These are phyloP conservation scores for Silurus lanzhouensis DNA, from an alignment of 2,797 vertebrate genomes.

Conservation along the genomic window DNA sequence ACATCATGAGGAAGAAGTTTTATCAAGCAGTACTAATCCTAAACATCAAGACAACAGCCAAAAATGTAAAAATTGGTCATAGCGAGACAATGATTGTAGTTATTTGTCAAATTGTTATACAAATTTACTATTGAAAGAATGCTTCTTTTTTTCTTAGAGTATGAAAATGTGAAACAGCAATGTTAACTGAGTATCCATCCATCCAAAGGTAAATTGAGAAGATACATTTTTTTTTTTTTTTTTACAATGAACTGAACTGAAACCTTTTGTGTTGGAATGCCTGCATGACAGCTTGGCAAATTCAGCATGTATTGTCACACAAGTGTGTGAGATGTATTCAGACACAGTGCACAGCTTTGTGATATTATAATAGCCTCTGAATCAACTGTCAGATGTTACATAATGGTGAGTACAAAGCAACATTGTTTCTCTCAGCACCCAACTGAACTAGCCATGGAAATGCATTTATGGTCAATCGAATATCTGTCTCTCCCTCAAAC, in stretches of 20 bases:
- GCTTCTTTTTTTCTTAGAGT: not conserved
- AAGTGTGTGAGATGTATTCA: not conserved
- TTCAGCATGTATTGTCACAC: not conserved
- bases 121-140: not conserved
- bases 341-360: not conserved
- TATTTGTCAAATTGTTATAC: not conserved
- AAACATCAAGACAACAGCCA: not conserved
- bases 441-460: not conserved
- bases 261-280: not conserved
- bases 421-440: not conserved
- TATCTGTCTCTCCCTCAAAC: not conserved
- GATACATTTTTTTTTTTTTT: not conserved
- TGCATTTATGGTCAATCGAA: slow-evolving; percentile 18
- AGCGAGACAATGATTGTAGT: too few species aligned
- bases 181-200: not conserved
- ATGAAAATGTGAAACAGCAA: too few species aligned
- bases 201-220: not conserved
- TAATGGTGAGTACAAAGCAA: slow-evolving; percentile 28
- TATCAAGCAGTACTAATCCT: not conserved
- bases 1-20: not conserved
- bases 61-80: not conserved
- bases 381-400: slow-evolving; percentile 19
- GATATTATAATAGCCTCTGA: not conserved
- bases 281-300: not conserved
- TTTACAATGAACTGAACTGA: not conserved